Percentiles rank a stretch among this genome's conserved stretches.
Conservation (phyloP, 2,113 vertebrate species). For the Trematocara nigrifrons region DNA sequence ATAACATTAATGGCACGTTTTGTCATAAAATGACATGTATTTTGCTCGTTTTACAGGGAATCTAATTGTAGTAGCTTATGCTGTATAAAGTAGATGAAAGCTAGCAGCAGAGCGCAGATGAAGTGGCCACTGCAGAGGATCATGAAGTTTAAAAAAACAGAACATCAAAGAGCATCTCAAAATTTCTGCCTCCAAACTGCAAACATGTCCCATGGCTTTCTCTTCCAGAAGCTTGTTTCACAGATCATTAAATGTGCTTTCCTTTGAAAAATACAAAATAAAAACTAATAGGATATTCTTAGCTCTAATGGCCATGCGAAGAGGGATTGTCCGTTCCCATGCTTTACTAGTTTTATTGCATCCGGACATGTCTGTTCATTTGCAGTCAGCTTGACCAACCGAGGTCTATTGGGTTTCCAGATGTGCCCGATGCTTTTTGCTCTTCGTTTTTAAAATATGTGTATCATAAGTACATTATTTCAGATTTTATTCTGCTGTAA, state of each 20-base stretch:
- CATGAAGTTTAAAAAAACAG: slow-evolving; percentile 17
- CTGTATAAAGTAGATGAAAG: slow-evolving; percentile 16
- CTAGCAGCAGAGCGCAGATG: not conserved
- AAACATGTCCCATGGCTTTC: slow-evolving; percentile 29
- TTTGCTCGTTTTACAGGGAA: slow-evolving; percentile 11
- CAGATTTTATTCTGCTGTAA: slow-evolving; percentile 18
- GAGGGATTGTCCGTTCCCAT: slow-evolving; percentile 31
- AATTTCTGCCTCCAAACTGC: slow-evolving; percentile 3
- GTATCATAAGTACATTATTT: slow-evolving; percentile 32
- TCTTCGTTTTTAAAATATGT: slow-evolving; percentile 23
- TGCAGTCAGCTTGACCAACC: not conserved
- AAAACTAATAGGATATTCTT: slow-evolving; percentile 41
- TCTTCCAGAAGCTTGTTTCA: slow-evolving; percentile 43
- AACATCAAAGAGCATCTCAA: slow-evolving; percentile 37
- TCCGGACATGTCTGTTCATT: slow-evolving; percentile 36
- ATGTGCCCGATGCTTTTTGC: not conserved
- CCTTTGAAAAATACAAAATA: slow-evolving; percentile 47
- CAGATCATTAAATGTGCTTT: slow-evolving; percentile 41
- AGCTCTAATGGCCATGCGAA: slow-evolving; percentile 20
- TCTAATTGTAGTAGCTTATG: not conserved
- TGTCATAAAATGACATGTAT: slow-evolving; percentile 11
- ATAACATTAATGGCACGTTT: not conserved
- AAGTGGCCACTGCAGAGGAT: slow-evolving; percentile 24
- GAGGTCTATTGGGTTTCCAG: slow-evolving; percentile 36
- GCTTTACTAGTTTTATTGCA: slow-evolving; percentile 40